These are phyloP conservation scores for Hippoglossus hippoglossus DNA, from an alignment of 2,797 vertebrate genomes.

Conservation along the genomic window DNA sequence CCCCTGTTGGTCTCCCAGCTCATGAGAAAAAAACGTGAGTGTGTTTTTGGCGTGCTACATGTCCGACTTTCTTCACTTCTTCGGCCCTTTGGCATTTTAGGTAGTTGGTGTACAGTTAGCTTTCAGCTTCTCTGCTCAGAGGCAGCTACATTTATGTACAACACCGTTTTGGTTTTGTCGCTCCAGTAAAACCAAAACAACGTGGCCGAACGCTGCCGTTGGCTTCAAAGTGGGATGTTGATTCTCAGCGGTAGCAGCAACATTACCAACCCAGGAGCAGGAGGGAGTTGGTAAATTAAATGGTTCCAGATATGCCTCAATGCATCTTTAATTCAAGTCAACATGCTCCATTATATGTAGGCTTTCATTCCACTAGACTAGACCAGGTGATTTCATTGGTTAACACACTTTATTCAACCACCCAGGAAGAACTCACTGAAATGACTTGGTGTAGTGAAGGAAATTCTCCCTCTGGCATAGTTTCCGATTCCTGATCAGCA, in stretches of 20 bases:
- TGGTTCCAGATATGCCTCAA: conserved; percentile 55
- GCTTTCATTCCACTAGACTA: conserved; percentile 60
- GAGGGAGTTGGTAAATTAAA: conserved; percentile 39
- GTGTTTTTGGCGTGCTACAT: conserved; percentile 29
- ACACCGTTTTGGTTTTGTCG: conserved; percentile 39
- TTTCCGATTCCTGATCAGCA: conserved; percentile 34
- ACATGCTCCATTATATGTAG: conserved; percentile 38
- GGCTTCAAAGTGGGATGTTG: conserved; percentile 29
- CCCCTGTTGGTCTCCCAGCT: conserved; percentile 55
- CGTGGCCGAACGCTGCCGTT: conserved; percentile 20
- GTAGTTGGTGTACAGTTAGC: conserved; percentile 23
- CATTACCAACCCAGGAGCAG: conserved; percentile 26
- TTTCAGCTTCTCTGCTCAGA: conserved; percentile 14
- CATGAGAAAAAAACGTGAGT: conserved; percentile 25
- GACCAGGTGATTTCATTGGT: conserved; percentile 53
- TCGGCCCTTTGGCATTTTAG: conserved; percentile 38
- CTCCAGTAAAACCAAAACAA: conserved; percentile 47
- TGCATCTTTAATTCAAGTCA: conserved; percentile 71
- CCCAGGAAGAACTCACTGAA: conserved; percentile 48
- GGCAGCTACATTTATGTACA: background rate
- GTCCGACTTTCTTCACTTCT: conserved; percentile 37
- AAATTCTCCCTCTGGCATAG: conserved; percentile 49
- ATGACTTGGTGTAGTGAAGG: conserved; percentile 64
- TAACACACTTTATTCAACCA: conserved; percentile 32
- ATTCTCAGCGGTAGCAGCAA: conserved; percentile 39